phyloP scores from a whole-genome alignment of 64 coral and sea anemone genomes.

The Astreopora myriophthalma region DNA sequence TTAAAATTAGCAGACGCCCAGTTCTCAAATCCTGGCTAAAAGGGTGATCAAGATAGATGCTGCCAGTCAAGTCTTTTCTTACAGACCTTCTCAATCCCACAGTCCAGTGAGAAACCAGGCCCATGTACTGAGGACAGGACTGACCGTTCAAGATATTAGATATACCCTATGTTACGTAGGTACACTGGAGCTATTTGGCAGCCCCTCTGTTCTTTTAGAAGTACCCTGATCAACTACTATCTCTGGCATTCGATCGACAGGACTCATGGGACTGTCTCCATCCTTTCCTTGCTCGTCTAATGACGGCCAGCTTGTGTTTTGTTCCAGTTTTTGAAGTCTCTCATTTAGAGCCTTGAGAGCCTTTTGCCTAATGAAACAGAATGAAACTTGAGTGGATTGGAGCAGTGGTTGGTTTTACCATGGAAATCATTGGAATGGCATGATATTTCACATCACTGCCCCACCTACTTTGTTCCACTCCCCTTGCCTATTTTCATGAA shows the following conservation, averaged over 20 bases:
- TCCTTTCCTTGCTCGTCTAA: slow-evolving; percentile 58
- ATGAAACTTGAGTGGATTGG: background rate
- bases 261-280: background rate
- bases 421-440: too few species aligned
- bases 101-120: background rate
- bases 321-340: slow-evolving; percentile 72
- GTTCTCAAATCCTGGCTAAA: too few species aligned
- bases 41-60: too few species aligned
- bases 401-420: too few species aligned
- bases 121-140: background rate
- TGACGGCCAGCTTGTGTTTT: slow-evolving; percentile 55
- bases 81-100: background rate
- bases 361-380: slow-evolving; percentile 50
- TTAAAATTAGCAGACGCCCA: too few species aligned
- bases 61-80: too few species aligned
- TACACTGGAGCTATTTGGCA: slow-evolving; percentile 14
- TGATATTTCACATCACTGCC: too few species aligned
- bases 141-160: background rate
- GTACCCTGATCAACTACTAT: slow-evolving; percentile 41
- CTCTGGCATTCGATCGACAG: slow-evolving; percentile 16
- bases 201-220: background rate
- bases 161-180: slow-evolving; percentile 17
- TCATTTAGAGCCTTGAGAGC: slow-evolving; percentile 76
- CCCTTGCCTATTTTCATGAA: too few species aligned
- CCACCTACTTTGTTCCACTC: too few species aligned